A percentile compares a stretch with the other conserved stretches of the same genome.
Evolutionary conservation across 2,888 invertebrate species (phyloP).

Genomic region (Campaea margaritaria): DNA sequence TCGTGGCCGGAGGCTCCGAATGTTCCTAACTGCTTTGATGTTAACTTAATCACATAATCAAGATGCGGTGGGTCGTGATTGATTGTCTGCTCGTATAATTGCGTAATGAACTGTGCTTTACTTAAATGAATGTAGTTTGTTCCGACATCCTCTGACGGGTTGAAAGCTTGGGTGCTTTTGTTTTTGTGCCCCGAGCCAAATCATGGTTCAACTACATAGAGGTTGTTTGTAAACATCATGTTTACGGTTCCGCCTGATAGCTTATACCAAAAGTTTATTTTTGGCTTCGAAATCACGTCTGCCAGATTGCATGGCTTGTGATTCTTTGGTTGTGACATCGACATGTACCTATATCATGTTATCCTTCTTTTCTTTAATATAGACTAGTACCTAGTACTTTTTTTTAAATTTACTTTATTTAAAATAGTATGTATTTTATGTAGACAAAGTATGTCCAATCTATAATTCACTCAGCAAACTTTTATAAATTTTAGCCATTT

Average conservation of each 20-base stretch:
- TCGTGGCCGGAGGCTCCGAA: conserved; percentile 37
- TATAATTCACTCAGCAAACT: neutral
- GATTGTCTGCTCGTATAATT: conserved; percentile 62
- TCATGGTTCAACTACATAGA: conserved; percentile 33
- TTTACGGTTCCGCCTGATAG: conserved; percentile 23
- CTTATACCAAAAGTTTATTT: conserved; percentile 20
- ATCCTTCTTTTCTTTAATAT: neutral
- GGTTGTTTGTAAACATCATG: conserved; percentile 40
- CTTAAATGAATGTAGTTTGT: conserved; percentile 46
- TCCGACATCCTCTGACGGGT: conserved; percentile 39
- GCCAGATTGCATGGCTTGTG: conserved; percentile 7
- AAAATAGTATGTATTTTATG: too few species aligned
- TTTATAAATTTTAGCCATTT: neutral
- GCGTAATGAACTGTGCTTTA: conserved; percentile 57
- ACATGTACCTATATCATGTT: neutral
- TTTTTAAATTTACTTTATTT: neutral
- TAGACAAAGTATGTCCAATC: too few species aligned
- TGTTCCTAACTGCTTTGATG: conserved; percentile 35
- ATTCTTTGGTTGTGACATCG: neutral
- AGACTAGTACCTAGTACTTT: neutral
- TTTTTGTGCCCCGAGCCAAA: conserved; percentile 43
- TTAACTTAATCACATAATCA: conserved; percentile 74
- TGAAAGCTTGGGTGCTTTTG: conserved; percentile 44
- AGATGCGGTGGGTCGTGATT: conserved; percentile 63
- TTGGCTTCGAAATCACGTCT: conserved; percentile 5